Evolutionary conservation across 1,140 invertebrate genomes (phyloP).

Genomic region (Lanistes nyassanus): DNA sequence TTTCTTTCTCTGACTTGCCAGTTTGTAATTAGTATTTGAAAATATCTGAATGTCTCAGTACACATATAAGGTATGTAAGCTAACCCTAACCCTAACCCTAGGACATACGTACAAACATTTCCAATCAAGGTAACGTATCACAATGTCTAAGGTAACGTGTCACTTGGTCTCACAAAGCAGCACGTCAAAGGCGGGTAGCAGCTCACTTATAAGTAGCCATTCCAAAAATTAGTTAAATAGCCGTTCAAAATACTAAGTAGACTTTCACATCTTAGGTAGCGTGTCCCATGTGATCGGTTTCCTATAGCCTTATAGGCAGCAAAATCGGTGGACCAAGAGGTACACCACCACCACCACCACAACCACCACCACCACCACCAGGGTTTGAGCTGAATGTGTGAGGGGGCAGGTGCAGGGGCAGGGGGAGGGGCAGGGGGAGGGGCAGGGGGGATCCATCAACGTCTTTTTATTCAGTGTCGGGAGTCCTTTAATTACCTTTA

Average conservation of each 20-base stretch:
- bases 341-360: too few relatives aligned
- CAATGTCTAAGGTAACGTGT: background rate
- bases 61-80: too few relatives aligned
- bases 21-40: background rate
- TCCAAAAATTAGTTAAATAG: background rate
- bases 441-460: too few relatives aligned
- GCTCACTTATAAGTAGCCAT: slow-evolving; percentile 1
- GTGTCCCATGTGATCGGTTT: background rate
- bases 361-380: too few relatives aligned
- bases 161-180: background rate
- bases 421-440: too few relatives aligned
- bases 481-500: too few relatives aligned
- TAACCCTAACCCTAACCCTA: too few relatives aligned
- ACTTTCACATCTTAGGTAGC: background rate
- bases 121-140: background rate
- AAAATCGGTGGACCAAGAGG: too few relatives aligned
- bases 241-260: background rate
- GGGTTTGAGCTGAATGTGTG: too few relatives aligned
- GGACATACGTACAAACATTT: background rate
- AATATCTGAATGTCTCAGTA: background rate
- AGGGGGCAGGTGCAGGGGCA: too few relatives aligned
- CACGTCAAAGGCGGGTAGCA: background rate
- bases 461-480: too few relatives aligned
- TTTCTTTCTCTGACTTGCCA: background rate
- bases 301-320: background rate